A percentile compares a stretch with the other conserved stretches of the same genome.
Conservation (phyloP, 2,113 vertebrate genomes). For the Clinocottus analis region DNA sequence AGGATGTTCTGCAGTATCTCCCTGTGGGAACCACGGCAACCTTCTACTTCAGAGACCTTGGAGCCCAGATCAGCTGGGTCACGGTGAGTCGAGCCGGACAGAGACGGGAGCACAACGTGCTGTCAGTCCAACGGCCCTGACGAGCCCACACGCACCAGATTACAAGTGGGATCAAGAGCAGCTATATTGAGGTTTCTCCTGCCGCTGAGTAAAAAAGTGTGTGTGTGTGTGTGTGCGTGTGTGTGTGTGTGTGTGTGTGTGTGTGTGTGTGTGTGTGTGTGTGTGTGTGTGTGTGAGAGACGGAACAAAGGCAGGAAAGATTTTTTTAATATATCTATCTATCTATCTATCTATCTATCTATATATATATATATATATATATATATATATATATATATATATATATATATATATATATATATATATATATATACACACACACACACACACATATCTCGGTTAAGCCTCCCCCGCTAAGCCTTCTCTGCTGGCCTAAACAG, state of each 20-base stretch:
- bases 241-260: neutral
- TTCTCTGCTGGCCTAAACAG: no score
- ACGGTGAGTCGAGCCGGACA: constrained; percentile 83
- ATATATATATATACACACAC: neutral
- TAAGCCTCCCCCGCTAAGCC: no score
- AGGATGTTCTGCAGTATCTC: constrained; percentile 93
- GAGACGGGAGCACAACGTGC: neutral
- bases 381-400: neutral
- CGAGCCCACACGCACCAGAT: constrained; percentile 16
- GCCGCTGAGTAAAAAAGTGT: constrained; percentile 1
- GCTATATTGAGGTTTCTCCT: constrained; percentile 44
- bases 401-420: neutral
- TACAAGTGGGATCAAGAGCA: constrained; percentile 25
- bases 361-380: neutral
- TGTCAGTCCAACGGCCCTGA: constrained; percentile 7
- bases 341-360: no score
- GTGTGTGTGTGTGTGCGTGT: neutral
- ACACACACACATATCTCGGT: no score
- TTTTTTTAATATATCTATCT: no score
- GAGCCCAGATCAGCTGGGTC: constrained; percentile 98
- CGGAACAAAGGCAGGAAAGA: neutral
- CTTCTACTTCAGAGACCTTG: constrained; percentile 95
- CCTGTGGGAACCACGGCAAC: constrained; percentile 97
- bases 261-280: neutral
- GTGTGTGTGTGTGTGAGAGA: neutral